Evolutionary conservation across 2,888 invertebrate species (phyloP).

Genomic region (Lissonota sp.): DNA sequence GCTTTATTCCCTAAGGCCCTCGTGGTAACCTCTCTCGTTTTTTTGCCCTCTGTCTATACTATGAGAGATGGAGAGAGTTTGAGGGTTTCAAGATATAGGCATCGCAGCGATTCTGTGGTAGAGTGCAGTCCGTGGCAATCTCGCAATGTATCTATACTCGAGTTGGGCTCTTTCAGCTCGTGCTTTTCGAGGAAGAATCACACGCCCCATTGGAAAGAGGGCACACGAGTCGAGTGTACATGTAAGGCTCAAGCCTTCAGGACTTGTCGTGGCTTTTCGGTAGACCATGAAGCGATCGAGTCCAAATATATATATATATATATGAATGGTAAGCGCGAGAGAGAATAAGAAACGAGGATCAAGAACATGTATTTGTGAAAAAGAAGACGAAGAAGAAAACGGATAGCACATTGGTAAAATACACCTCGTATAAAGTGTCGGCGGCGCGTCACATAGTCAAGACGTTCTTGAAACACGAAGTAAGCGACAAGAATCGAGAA

Average conservation of each 20-base stretch:
- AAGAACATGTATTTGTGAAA: not conserved
- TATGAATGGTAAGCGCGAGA: not conserved
- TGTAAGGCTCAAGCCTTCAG: slow-evolving; percentile 24
- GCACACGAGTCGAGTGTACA: slow-evolving; percentile 38
- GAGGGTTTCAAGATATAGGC: slow-evolving; percentile 38
- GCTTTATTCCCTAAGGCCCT: slow-evolving; percentile 47
- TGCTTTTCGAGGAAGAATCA: slow-evolving; percentile 45
- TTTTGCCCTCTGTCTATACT: slow-evolving; percentile 8
- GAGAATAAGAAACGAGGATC: not conserved
- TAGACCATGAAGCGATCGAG: slow-evolving; percentile 20
- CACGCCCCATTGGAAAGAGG: slow-evolving; percentile 53
- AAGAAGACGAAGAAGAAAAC: slow-evolving; percentile 12
- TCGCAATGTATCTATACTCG: slow-evolving; percentile 45
- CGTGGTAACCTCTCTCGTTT: slow-evolving; percentile 44
- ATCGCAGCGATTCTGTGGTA: slow-evolving; percentile 24
- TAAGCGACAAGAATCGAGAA: not conserved
- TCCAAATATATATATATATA: not conserved
- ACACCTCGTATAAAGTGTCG: slow-evolving; percentile 13
- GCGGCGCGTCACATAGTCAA: slow-evolving; percentile 38
- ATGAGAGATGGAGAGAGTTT: slow-evolving; percentile 37
- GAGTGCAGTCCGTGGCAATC: slow-evolving; percentile 40
- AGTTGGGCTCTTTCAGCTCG: slow-evolving; percentile 37
- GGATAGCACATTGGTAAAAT: slow-evolving; percentile 22
- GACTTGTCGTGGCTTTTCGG: slow-evolving; percentile 43
- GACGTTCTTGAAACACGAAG: slow-evolving; percentile 28